phyloP scores from a whole-genome alignment of 1,140 invertebrate species.

The Ylistrum balloti region DNA sequence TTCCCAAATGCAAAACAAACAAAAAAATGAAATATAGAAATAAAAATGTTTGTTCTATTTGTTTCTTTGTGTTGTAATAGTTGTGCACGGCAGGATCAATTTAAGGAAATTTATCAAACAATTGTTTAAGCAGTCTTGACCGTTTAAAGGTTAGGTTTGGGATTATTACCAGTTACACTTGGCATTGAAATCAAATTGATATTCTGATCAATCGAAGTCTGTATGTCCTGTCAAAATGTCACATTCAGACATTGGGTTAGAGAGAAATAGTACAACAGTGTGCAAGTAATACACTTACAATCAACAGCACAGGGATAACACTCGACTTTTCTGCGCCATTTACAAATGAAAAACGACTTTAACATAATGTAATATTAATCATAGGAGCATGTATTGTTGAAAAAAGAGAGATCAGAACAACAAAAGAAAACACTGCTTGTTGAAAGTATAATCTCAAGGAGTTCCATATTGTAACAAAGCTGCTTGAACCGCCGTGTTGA shows the following conservation, averaged over 20 bases:
- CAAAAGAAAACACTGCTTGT: neutral
- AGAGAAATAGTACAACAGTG: neutral
- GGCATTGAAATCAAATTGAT: neutral
- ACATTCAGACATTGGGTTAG: neutral
- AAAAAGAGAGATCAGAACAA: neutral
- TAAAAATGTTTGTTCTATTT: too few relatives aligned
- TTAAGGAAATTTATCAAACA: too few relatives aligned
- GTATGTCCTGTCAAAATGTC: neutral
- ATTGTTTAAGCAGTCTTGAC: too few relatives aligned
- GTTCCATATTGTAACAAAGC: neutral
- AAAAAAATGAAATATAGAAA: too few relatives aligned
- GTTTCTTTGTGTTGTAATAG: too few relatives aligned
- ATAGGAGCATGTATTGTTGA: neutral
- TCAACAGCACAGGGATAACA: neutral
- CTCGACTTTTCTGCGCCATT: neutral
- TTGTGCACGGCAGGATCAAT: too few relatives aligned
- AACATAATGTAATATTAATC: slow-evolving; percentile 24
- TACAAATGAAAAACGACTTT: neutral
- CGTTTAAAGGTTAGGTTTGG: too few relatives aligned
- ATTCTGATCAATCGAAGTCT: neutral
- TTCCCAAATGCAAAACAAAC: too few relatives aligned
- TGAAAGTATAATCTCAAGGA: neutral
- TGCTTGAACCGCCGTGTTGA: neutral
- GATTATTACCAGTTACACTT: neutral
- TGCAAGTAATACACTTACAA: neutral